Evolutionary conservation across 2,888 invertebrate species (phyloP).

Genomic region (Cyrtodaria siliqua): DNA sequence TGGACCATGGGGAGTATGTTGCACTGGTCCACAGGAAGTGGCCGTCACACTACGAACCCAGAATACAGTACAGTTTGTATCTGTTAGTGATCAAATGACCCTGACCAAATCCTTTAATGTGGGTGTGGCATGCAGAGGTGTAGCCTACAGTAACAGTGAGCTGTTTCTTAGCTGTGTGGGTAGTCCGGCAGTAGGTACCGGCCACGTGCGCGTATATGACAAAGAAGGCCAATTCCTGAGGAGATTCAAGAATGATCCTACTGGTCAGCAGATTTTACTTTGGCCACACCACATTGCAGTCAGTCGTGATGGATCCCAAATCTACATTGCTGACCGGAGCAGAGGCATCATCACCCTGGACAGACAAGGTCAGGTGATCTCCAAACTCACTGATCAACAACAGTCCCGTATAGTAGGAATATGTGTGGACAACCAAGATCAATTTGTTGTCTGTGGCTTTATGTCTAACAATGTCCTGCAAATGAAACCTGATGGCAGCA

Average conservation of each 20-base stretch:
- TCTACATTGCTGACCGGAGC: no score
- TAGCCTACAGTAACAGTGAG: background rate
- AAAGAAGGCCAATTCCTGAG: background rate
- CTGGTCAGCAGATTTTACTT: no score
- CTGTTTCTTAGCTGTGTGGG: constrained; percentile 1
- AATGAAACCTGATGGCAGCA: background rate
- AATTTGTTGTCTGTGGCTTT: background rate
- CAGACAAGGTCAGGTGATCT: background rate
- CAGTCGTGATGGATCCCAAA: no score
- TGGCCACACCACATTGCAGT: background rate
- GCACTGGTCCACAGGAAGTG: background rate
- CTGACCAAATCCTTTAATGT: constrained; percentile 1
- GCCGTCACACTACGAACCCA: background rate
- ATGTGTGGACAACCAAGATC: background rate
- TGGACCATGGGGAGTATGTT: background rate
- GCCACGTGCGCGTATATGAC: constrained; percentile 6
- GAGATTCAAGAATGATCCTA: no score
- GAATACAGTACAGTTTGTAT: constrained; percentile 5
- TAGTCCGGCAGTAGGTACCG: background rate
- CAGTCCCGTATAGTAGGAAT: background rate
- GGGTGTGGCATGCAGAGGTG: background rate
- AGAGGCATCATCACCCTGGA: no score
- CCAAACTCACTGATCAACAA: background rate
- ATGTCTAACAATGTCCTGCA: constrained; percentile 8
- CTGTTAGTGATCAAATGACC: constrained; percentile 5